phyloP scores from a whole-genome alignment of 2,797 vertebrate genomes.

The Phrynocephalus guinanensis region DNA sequence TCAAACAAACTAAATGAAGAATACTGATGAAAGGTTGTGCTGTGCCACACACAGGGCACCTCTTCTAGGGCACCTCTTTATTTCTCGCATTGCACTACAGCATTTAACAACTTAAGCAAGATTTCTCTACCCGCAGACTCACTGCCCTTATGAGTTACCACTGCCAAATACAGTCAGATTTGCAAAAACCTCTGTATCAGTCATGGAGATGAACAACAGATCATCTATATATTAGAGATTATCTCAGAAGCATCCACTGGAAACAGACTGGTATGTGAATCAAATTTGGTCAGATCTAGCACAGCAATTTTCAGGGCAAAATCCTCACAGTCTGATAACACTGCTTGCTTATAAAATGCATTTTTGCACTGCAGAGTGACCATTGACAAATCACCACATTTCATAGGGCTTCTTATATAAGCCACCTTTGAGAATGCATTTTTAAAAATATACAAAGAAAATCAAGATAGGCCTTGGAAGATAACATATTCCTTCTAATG shows the following conservation, averaged over 20 bases:
- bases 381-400: neutral
- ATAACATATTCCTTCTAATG: neutral
- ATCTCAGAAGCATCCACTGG: neutral
- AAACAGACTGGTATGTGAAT: neutral
- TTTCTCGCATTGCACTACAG: neutral
- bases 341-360: neutral
- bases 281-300: neutral
- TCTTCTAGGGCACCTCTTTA: neutral
- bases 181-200: neutral
- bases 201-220: neutral
- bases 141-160: neutral
- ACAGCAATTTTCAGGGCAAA: neutral
- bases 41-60: neutral
- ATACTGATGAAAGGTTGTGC: neutral
- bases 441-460: neutral
- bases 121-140: neutral
- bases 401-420: neutral
- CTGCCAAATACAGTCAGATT: neutral
- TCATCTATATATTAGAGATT: neutral
- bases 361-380: neutral
- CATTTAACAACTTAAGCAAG: neutral
- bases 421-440: neutral
- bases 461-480: neutral
- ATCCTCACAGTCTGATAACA: neutral
- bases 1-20: neutral